Percentiles rank a stretch among this genome's conserved stretches.
Conservation (phyloP, 2,797 vertebrate species). For the Nasua narica region DNA sequence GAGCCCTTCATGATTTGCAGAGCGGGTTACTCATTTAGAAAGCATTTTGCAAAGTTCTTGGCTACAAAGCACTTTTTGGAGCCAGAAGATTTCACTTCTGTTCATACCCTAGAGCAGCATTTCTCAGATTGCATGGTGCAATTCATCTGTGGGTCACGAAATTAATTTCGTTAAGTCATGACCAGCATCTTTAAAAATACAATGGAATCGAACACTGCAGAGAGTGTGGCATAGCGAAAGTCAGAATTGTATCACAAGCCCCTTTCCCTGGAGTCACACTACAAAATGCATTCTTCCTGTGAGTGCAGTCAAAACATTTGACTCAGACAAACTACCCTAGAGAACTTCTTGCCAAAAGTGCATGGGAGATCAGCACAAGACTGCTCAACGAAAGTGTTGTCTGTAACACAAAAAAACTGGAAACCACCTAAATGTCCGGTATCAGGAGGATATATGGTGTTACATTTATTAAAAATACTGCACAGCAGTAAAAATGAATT, state of each 20-base stretch:
- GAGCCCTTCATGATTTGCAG: constrained; percentile 60
- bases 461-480: neutral
- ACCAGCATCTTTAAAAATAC: constrained; percentile 34
- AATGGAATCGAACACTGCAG: neutral
- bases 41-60: constrained; percentile 72
- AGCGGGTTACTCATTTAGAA: constrained; percentile 74
- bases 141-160: constrained; percentile 1
- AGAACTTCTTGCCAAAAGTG: neutral
- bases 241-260: neutral
- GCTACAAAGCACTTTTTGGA: constrained; percentile 59
- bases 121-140: constrained; percentile 33
- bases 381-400: neutral
- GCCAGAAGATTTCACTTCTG: constrained; percentile 57
- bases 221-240: neutral
- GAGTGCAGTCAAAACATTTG: neutral
- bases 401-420: neutral
- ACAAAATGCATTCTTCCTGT: constrained; percentile 23
- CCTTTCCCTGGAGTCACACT: neutral
- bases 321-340: neutral
- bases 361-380: neutral
- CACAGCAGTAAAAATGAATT: neutral
- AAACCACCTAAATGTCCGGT: neutral
- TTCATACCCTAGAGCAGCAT: constrained; percentile 8
- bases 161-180: constrained; percentile 36
- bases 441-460: neutral